phyloP scores from a whole-genome alignment of 2,113 vertebrate species.

The Aspidoscelis tigris region DNA sequence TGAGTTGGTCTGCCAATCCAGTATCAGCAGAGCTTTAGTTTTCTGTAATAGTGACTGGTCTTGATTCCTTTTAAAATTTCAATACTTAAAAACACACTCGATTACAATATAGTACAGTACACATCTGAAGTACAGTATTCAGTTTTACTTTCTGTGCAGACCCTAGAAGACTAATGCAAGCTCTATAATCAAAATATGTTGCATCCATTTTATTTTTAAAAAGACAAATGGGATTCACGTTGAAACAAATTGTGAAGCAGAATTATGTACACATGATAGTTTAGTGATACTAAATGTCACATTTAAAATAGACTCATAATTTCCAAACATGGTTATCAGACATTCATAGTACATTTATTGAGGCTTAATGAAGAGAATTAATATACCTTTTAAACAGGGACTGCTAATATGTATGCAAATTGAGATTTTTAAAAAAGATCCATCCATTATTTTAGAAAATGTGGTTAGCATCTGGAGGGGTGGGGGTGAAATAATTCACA shows the following conservation, averaged over 20 bases:
- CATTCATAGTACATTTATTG: constrained; percentile 60
- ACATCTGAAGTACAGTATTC: not conserved
- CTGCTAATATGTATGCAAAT: constrained; percentile 73
- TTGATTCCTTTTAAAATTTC: constrained; percentile 13
- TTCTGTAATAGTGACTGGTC: constrained; percentile 1
- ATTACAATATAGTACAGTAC: constrained; percentile 12
- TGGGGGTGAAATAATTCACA: constrained; percentile 56
- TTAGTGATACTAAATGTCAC: constrained; percentile 65
- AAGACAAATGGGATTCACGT: constrained; percentile 49
- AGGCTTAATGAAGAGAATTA: constrained; percentile 74
- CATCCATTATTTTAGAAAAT: constrained; percentile 63
- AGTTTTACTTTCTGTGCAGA: constrained; percentile 32
- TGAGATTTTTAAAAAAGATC: constrained; percentile 56
- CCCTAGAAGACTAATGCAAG: not conserved
- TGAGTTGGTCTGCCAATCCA: no score
- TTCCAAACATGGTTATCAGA: constrained; percentile 62
- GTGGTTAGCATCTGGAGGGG: constrained; percentile 50
- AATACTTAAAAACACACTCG: constrained; percentile 32
- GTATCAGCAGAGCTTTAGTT: not conserved
- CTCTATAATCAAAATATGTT: constrained; percentile 52
- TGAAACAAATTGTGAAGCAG: constrained; percentile 46
- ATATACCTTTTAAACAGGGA: constrained; percentile 72
- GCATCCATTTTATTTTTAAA: constrained; percentile 33
- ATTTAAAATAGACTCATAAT: constrained; percentile 54
- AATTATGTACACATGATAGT: constrained; percentile 34